Evolutionary conservation across 2,797 vertebrate species (phyloP).

Genomic region (Galagoides demidoff): DNA sequence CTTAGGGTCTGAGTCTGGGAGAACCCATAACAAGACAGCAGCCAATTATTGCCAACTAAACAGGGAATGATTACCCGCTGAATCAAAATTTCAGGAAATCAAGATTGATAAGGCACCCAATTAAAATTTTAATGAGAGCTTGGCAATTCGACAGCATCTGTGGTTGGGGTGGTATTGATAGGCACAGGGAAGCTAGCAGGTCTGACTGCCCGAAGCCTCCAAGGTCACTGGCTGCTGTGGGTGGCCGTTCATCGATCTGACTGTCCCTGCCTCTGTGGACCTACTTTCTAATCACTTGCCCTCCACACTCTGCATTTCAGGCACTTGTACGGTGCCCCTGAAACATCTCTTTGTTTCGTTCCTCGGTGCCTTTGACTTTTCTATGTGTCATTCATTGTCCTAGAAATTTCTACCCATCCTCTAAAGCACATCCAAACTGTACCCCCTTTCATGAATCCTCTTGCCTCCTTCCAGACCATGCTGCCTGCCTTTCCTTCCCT

Average conservation of each 20-base stretch:
- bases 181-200: background rate
- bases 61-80: slow-evolving; percentile 49
- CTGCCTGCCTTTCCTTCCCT: too few relatives aligned
- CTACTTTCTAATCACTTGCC: background rate
- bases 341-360: background rate
- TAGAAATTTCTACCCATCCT: slow-evolving; percentile 15
- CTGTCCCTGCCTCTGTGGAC: background rate
- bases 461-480: background rate
- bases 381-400: background rate
- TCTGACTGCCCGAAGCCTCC: background rate
- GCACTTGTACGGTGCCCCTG: background rate
- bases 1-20: background rate
- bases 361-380: background rate
- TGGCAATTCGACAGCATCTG: background rate
- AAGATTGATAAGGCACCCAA: slow-evolving; percentile 2
- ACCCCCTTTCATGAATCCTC: background rate
- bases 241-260: background rate
- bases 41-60: slow-evolving; percentile 8
- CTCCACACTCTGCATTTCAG: background rate
- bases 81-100: slow-evolving; percentile 53
- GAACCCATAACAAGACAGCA: background rate
- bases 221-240: background rate
- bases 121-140: background rate
- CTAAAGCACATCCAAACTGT: slow-evolving; percentile 27
- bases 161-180: background rate